phyloP scores from a whole-genome alignment of 2,113 vertebrate species.

The Tupaia chinensis region DNA sequence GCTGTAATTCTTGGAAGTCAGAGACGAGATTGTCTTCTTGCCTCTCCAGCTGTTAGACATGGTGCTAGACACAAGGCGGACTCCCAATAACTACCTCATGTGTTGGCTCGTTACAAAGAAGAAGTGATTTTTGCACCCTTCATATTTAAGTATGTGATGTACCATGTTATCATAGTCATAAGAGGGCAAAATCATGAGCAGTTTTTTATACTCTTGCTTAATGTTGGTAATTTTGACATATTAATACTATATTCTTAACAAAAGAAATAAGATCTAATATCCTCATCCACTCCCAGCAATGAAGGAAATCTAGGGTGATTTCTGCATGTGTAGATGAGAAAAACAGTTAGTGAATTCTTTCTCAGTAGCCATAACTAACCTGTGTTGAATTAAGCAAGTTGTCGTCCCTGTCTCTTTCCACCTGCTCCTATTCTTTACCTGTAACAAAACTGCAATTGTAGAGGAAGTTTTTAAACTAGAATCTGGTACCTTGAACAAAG shows the following conservation, averaged over 20 bases:
- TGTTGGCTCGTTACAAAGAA: slow-evolving; percentile 29
- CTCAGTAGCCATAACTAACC: slow-evolving; percentile 33
- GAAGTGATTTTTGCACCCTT: neutral
- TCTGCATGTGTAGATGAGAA: neutral
- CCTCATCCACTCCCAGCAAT: slow-evolving; percentile 42
- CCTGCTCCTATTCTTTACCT: neutral
- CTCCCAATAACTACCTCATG: neutral
- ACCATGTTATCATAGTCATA: neutral
- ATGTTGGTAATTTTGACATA: slow-evolving; percentile 21
- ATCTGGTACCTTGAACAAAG: neutral
- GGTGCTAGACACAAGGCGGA: neutral
- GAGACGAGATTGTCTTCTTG: neutral
- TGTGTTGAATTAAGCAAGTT: slow-evolving; percentile 26
- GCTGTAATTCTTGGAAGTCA: slow-evolving; percentile 24
- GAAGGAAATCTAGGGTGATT: slow-evolving; percentile 50
- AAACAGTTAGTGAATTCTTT: slow-evolving; percentile 43
- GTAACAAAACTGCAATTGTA: slow-evolving; percentile 8
- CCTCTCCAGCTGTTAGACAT: neutral
- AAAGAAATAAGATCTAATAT: slow-evolving; percentile 51
- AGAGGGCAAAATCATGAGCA: neutral
- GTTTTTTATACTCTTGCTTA: neutral
- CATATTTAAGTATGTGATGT: neutral
- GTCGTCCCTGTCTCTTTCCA: neutral
- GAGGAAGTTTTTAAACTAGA: slow-evolving; percentile 18
- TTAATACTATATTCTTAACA: slow-evolving; percentile 23